Evolutionary conservation across 2,113 vertebrate species (phyloP).

Genomic region (Noctilio leporinus): DNA sequence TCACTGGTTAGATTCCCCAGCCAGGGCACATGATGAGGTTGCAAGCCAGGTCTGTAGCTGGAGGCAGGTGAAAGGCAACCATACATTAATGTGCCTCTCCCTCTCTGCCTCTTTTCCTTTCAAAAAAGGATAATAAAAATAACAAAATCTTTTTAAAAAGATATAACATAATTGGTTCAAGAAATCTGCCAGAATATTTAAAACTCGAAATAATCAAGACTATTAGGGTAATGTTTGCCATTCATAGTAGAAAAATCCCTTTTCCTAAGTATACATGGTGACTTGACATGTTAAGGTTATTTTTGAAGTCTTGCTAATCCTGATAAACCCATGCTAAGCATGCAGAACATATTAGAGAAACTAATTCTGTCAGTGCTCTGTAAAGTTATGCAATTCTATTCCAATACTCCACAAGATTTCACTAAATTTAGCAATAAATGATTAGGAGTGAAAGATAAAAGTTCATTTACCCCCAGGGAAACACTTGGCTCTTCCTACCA

Average conservation of each 20-base stretch:
- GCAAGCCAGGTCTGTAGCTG: no score
- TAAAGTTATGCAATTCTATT: background rate
- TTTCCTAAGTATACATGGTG: background rate
- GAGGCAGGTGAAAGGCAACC: no score
- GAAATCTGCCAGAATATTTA: background rate
- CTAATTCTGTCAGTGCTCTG: background rate
- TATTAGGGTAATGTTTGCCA: background rate
- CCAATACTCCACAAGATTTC: background rate
- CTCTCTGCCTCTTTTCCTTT: no score
- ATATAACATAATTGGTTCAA: background rate
- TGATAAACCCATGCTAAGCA: background rate
- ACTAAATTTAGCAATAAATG: constrained; percentile 12
- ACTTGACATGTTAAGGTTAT: background rate
- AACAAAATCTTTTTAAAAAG: no score
- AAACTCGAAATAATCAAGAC: background rate
- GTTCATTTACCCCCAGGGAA: background rate
- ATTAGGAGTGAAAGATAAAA: constrained; percentile 32
- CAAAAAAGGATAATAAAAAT: no score
- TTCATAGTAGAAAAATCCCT: background rate
- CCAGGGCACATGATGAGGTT: no score
- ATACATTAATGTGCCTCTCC: no score
- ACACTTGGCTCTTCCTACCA: background rate
- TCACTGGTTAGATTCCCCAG: no score
- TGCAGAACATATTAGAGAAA: background rate
- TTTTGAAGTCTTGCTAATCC: background rate